phyloP scores from a whole-genome alignment of 2,797 vertebrate species.

The Chloroceryle inda region DNA sequence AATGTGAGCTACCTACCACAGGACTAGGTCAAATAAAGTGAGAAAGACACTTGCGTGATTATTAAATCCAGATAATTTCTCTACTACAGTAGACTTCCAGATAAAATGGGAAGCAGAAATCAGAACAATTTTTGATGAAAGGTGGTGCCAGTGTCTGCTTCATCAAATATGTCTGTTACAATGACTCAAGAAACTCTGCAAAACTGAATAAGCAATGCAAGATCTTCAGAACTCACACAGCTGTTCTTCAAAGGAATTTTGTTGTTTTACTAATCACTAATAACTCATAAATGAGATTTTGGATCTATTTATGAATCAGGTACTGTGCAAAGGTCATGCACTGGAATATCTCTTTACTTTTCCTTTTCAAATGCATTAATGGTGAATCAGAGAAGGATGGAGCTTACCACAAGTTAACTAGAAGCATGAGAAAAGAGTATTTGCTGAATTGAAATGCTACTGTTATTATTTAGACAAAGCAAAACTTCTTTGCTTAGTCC shows the following conservation, averaged over 20 bases:
- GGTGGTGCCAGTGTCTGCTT: background rate
- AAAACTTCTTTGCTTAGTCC: slow-evolving; percentile 57
- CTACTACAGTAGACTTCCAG: background rate
- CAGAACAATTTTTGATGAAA: background rate
- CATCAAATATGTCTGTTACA: background rate
- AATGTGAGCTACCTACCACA: background rate
- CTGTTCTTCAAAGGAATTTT: background rate
- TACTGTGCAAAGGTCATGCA: slow-evolving; percentile 38
- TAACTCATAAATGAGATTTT: slow-evolving; percentile 19
- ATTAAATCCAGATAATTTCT: background rate
- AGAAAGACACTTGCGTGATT: background rate
- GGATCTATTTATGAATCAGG: slow-evolving; percentile 65
- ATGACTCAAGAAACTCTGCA: background rate
- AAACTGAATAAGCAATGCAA: background rate
- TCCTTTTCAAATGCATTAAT: slow-evolving; percentile 36
- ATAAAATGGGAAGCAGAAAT: background rate
- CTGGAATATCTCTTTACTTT: slow-evolving; percentile 34
- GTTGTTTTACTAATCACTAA: background rate
- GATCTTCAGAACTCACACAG: background rate
- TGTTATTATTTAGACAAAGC: slow-evolving; percentile 22
- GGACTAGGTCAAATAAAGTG: background rate
- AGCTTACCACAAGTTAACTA: slow-evolving; percentile 4
- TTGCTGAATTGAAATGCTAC: slow-evolving; percentile 10
- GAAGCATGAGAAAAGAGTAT: slow-evolving; percentile 31
- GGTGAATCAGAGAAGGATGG: slow-evolving; percentile 24